Conservation (phyloP, 2,113 vertebrate genomes). For the Sander lucioperca region DNA sequence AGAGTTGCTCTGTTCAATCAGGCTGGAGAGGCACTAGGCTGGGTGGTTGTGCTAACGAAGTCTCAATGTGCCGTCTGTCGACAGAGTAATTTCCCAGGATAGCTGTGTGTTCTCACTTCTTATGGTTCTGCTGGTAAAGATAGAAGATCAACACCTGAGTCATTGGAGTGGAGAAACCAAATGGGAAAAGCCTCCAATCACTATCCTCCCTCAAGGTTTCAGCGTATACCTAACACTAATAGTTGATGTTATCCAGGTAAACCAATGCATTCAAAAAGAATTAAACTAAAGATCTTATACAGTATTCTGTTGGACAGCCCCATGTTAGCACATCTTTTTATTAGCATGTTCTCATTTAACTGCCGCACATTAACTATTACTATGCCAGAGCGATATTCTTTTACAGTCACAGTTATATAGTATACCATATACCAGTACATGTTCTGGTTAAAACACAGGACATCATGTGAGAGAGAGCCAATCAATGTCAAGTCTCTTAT, state of each 20-base stretch:
- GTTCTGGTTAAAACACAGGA: not conserved
- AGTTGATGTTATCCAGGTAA: not conserved
- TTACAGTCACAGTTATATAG: not conserved
- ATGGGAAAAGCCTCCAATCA: conserved; percentile 16
- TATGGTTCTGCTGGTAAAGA: conserved; percentile 53
- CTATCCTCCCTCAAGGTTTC: conserved; percentile 15
- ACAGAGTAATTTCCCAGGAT: conserved; percentile 75
- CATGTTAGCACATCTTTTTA: not conserved
- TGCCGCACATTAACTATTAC: not conserved
- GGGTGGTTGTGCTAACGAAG: conserved; percentile 72
- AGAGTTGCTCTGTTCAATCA: conserved; percentile 69
- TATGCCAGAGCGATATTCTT: not conserved
- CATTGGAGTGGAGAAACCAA: conserved; percentile 51
- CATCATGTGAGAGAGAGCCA: not conserved
- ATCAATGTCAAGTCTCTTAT: not conserved
- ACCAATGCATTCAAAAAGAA: not conserved
- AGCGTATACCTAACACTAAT: not conserved
- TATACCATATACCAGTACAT: not conserved
- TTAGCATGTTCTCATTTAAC: not conserved
- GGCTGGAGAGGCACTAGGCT: conserved; percentile 63
- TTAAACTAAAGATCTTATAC: not conserved
- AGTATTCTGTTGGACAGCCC: not conserved
- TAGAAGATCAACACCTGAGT: conserved; percentile 67
- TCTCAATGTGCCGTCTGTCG: conserved; percentile 73
- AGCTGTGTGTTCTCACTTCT: conserved; percentile 57